These are phyloP conservation scores for Myopa testacea DNA, from an alignment of 2,888 invertebrate genomes.

Conservation along the genomic window DNA sequence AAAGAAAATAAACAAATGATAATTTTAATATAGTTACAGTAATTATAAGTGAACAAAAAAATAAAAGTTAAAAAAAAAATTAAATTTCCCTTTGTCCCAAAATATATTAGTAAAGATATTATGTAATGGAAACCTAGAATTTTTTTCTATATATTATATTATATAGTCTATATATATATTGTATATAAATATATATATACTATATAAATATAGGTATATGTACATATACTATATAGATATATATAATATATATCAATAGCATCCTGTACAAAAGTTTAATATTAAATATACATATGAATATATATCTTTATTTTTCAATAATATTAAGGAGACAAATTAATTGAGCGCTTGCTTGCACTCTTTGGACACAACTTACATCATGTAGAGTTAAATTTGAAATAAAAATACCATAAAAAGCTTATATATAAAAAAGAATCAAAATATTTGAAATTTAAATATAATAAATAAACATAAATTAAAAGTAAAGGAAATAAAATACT, in stretches of 20 bases:
- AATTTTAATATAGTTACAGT: constrained; percentile 39
- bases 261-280: constrained; percentile 59
- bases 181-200: constrained; percentile 26
- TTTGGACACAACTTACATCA: constrained; percentile 53
- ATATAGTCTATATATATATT: constrained; percentile 11
- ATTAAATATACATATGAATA: constrained; percentile 50
- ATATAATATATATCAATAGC: constrained; percentile 37
- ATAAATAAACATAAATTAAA: constrained; percentile 36
- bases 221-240: not conserved
- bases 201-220: constrained; percentile 19
- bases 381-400: constrained; percentile 48
- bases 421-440: constrained; percentile 42
- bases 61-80: constrained; percentile 16
- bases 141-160: constrained; percentile 31
- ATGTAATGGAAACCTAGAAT: constrained; percentile 34
- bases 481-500: constrained; percentile 30
- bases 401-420: constrained; percentile 42
- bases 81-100: constrained; percentile 31
- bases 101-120: constrained; percentile 35
- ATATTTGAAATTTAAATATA: constrained; percentile 44
- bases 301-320: constrained; percentile 41
- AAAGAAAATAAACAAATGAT: constrained; percentile 40
- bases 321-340: constrained; percentile 37
- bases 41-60: constrained; percentile 25
- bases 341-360: constrained; percentile 57